Conservation (phyloP, 2,797 vertebrate genomes). For the Sylvilagus floridanus region DNA sequence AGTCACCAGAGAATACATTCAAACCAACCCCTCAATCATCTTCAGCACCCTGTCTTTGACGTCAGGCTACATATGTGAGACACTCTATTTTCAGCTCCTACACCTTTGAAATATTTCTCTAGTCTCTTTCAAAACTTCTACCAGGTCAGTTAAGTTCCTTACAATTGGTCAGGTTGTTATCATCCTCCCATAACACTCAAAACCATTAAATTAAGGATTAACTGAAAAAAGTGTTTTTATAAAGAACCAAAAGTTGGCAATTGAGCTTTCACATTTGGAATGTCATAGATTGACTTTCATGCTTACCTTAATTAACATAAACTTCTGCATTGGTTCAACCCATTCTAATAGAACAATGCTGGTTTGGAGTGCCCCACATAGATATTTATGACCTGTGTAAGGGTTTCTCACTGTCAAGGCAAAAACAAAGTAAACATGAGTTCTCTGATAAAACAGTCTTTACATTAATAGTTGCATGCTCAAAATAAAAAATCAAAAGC, state of each 20-base stretch:
- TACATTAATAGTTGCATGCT: background rate
- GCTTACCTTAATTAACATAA: constrained; percentile 97
- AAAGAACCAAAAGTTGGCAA: constrained; percentile 41
- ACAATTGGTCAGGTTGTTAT: background rate
- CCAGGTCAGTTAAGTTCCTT: background rate
- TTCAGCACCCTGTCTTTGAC: background rate
- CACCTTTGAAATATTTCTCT: background rate
- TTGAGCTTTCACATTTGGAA: constrained; percentile 42
- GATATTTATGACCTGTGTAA: constrained; percentile 96
- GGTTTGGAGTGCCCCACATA: constrained; percentile 96
- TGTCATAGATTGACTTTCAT: background rate
- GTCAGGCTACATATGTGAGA: background rate
- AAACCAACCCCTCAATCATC: background rate
- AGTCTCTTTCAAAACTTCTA: constrained; percentile 26
- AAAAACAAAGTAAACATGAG: constrained; percentile 68
- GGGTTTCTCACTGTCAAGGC: constrained; percentile 94
- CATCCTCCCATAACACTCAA: background rate
- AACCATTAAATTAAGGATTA: constrained; percentile 53
- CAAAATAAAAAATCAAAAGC: background rate
- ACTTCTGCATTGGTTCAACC: constrained; percentile 98
- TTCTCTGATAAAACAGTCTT: constrained; percentile 48
- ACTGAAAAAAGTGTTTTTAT: background rate
- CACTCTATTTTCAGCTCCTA: background rate
- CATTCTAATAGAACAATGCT: constrained; percentile 96
- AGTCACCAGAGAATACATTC: background rate